Base-by-base conservation (phyloP, 1,140 invertebrate genomes). In the Palaemon carinicauda region DNA sequence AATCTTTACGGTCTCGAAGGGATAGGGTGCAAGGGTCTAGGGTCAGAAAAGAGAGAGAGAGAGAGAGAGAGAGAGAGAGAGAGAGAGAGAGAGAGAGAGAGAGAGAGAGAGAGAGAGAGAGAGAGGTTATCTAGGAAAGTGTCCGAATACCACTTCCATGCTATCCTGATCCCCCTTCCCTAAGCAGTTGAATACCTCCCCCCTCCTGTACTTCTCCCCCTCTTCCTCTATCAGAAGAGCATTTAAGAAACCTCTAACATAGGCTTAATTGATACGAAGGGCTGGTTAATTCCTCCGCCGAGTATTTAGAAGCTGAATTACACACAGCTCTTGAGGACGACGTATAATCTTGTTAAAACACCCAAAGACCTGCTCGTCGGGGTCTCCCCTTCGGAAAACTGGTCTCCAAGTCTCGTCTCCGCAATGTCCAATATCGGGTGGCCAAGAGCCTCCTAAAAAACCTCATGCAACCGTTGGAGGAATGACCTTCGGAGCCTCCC, bases 191-290 rank as follows among this genome's bases (percentile, higher is more conserved):
- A 33, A 17, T 15, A 3, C 27, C 31, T 29, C 3, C 71, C n/a
- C 14, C 3, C 17, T 33, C 71, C 7, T 15, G 29, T 41, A 33
- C 29, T 14, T 73, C 24, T 73, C 29, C 5, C 10, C 41, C 9
- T 19, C 29, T 73, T 12, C 65, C 65, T 69, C 65, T 29, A 27
- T 29, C 71, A 17, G 31, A 29, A 29, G 17, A 15, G 41, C 29
- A 17, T 29, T 41, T 73, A 19, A 73, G 29, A 33, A 73, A 14
- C 71, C 14, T 73, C 27, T 2, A 73, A 41, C 71, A 73, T 31
- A 41, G 41, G 41, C 71, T 73, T 73, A 73, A 73, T 73, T 73
- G 71, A 73, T 73, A 73, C 71, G 71, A 73, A 41, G 71, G 71
- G 71, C 41, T 9, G 71, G 27, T 41, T 73, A 73, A 73, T 73